phyloP scores from a whole-genome alignment of 2,888 invertebrate genomes.

The Crematogaster levior region DNA sequence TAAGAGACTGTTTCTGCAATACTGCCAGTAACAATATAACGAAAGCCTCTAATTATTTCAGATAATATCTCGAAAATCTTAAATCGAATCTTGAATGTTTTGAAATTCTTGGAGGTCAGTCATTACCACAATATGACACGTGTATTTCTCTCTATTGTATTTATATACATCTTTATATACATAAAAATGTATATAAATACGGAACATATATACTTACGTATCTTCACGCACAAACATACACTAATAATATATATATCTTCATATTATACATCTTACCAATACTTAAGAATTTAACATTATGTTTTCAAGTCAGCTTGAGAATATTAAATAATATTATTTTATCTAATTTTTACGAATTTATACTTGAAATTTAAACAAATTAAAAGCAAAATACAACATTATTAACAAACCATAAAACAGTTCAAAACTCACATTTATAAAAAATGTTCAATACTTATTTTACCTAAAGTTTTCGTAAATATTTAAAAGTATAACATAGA shows the following conservation, averaged over 20 bases:
- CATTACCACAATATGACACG: background rate
- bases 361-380: background rate
- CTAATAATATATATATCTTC: no score
- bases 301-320: background rate
- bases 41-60: background rate
- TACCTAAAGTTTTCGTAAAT: no score
- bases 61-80: background rate
- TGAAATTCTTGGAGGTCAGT: background rate
- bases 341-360: background rate
- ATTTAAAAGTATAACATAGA: no score
- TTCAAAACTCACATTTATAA: background rate
- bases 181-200: background rate
- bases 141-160: background rate
- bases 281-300: background rate
- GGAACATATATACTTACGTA: background rate
- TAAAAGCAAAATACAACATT: background rate
- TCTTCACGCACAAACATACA: background rate
- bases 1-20: background rate
- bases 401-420: background rate
- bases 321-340: background rate
- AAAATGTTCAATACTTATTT: background rate
- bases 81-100: background rate
- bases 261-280: background rate
- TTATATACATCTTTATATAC: background rate
- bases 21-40: background rate